These are phyloP conservation scores for Euleptes europaea DNA, from an alignment of 2,113 vertebrate species.

Conservation along the genomic window DNA sequence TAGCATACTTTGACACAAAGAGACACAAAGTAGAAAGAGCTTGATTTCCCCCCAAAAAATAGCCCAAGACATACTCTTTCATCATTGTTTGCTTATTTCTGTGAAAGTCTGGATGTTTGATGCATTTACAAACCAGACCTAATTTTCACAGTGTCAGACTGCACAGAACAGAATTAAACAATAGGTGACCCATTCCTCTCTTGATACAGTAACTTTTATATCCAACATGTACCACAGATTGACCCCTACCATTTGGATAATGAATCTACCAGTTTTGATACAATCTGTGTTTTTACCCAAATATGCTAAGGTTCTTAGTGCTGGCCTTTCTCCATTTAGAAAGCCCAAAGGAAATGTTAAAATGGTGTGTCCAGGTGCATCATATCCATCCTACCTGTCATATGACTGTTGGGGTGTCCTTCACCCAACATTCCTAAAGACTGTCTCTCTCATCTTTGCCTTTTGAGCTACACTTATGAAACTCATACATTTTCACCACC, in stretches of 20 bases:
- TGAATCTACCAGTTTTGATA: neutral
- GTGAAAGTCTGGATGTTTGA: constrained; percentile 29
- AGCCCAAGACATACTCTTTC: neutral
- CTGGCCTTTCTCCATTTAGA: neutral
- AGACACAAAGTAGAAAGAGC: neutral
- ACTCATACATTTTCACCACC: neutral
- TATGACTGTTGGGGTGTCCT: neutral
- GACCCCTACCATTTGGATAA: neutral
- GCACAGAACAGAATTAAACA: neutral
- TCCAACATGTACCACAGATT: neutral
- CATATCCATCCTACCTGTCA: neutral
- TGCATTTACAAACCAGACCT: constrained; percentile 26
- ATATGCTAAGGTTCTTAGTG: neutral
- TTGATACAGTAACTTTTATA: neutral
- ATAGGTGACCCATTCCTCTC: neutral
- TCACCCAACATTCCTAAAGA: neutral
- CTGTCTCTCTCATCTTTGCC: neutral
- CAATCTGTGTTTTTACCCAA: neutral
- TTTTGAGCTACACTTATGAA: neutral
- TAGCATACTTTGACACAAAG: constrained; percentile 29
- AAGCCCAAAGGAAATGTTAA: neutral
- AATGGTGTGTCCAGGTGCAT: neutral
- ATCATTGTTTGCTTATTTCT: constrained; percentile 12
- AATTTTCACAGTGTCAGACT: neutral
- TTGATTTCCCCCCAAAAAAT: neutral